phyloP scores from a whole-genome alignment of 1,140 invertebrate species.

The Nephotettix cincticeps region DNA sequence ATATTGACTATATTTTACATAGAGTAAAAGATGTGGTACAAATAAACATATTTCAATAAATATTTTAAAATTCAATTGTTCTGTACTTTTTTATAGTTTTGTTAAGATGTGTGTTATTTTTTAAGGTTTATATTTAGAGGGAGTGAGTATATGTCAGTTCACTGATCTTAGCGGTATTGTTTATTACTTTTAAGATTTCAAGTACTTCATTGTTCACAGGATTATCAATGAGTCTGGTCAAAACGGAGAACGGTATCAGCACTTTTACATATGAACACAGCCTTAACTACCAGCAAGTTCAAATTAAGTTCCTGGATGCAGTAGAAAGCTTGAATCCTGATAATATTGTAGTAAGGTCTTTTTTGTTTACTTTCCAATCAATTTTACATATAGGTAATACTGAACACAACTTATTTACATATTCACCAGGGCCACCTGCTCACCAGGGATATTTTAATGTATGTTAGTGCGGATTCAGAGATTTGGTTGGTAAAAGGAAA shows the following conservation, averaged over 20 bases:
- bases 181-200: not conserved
- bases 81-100: constrained; percentile 19
- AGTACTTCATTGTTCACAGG: constrained; percentile 51
- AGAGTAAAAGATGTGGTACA: too few relatives aligned
- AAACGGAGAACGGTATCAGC: constrained; percentile 51
- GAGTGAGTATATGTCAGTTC: not conserved
- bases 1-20: too few relatives aligned
- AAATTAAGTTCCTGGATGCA: constrained; percentile 66
- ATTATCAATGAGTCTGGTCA: constrained; percentile 69
- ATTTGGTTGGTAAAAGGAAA: too few relatives aligned
- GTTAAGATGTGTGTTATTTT: not conserved
- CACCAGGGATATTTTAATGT: too few relatives aligned
- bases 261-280: constrained; percentile 84
- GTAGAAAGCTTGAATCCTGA: constrained; percentile 80
- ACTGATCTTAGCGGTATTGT: not conserved
- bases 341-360: constrained; percentile 72
- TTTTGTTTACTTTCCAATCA: too few relatives aligned
- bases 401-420: too few relatives aligned
- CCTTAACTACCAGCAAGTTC: constrained; percentile 68
- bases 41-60: too few relatives aligned
- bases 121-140: not conserved
- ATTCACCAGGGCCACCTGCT: too few relatives aligned
- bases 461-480: too few relatives aligned
- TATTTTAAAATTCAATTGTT: too few relatives aligned
- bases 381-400: too few relatives aligned